Evolutionary conservation across 2,888 invertebrate species (phyloP).

Genomic region (Dasysyrphus tricinctus): DNA sequence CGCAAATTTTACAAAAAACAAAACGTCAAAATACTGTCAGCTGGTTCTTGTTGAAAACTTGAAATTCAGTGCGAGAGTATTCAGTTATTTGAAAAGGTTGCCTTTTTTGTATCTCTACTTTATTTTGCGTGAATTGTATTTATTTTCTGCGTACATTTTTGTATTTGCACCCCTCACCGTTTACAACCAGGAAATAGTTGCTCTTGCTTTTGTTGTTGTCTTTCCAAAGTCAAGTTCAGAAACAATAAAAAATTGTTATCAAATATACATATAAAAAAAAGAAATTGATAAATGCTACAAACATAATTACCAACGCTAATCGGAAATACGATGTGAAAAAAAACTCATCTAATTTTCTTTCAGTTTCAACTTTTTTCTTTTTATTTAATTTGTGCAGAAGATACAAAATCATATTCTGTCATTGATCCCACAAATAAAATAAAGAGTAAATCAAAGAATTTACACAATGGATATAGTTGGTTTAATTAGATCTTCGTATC

Average conservation of each 20-base stretch:
- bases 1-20: too few relatives aligned
- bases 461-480: slow-evolving; percentile 79
- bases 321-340: slow-evolving; percentile 62
- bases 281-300: slow-evolving; percentile 17
- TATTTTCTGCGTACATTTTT: slow-evolving; percentile 33
- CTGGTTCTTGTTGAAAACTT: slow-evolving; percentile 27
- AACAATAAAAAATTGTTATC: slow-evolving; percentile 25
- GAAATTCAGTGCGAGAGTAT: slow-evolving; percentile 22
- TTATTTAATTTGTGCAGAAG: slow-evolving; percentile 32
- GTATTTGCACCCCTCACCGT: not conserved
- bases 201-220: slow-evolving; percentile 4
- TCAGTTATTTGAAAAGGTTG: slow-evolving; percentile 43
- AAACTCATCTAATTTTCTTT: slow-evolving; percentile 1
- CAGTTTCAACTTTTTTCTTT: slow-evolving; percentile 34
- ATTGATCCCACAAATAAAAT: slow-evolving; percentile 19
- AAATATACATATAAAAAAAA: slow-evolving; percentile 10
- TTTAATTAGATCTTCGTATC: slow-evolving; percentile 78
- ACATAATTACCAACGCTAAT: slow-evolving; percentile 7
- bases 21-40: slow-evolving; percentile 66
- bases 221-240: slow-evolving; percentile 45
- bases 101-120: slow-evolving; percentile 31
- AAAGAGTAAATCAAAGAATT: slow-evolving; percentile 41
- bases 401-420: slow-evolving; percentile 31
- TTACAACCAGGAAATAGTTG: slow-evolving; percentile 38
- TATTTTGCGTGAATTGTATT: slow-evolving; percentile 36